Conservation (phyloP, 2,113 vertebrate species). For the Upupa epops region DNA sequence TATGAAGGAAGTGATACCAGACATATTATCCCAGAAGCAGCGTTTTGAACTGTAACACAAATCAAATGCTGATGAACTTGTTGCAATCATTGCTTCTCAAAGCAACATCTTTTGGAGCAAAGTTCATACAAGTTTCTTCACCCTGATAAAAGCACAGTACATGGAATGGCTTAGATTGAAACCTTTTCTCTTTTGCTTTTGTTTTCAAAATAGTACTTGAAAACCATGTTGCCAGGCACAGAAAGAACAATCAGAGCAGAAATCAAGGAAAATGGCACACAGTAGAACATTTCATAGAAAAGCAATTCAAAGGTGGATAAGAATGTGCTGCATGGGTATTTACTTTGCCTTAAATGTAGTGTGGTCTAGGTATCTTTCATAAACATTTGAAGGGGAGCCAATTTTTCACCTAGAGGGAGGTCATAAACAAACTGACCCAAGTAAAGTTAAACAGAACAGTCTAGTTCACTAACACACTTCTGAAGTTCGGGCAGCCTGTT, state of each 20-base stretch:
- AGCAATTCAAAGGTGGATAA: background rate
- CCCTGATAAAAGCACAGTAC: background rate
- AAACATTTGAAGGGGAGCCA: background rate
- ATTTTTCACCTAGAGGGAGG: background rate
- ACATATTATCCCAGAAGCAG: background rate
- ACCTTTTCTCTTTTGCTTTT: background rate
- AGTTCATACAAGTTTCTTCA: background rate
- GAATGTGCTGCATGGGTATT: background rate
- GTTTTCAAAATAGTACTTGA: background rate
- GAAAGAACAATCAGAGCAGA: background rate
- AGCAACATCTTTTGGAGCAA: background rate
- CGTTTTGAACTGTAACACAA: background rate
- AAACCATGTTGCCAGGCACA: background rate
- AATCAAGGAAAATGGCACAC: fast-evolving
- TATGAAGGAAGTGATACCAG: background rate
- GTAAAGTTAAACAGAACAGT: background rate
- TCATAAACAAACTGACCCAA: background rate
- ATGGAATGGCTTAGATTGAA: too few species aligned
- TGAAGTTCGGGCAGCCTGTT: background rate
- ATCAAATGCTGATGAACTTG: background rate
- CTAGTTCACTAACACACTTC: background rate
- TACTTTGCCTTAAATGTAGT: background rate
- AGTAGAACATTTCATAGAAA: background rate
- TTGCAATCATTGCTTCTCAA: background rate
- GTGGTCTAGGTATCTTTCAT: background rate